Evolutionary conservation across 2,888 invertebrate genomes (phyloP), one percentile per base, ranked within the genome.

Genomic region (Morpho deidamia): DNA sequence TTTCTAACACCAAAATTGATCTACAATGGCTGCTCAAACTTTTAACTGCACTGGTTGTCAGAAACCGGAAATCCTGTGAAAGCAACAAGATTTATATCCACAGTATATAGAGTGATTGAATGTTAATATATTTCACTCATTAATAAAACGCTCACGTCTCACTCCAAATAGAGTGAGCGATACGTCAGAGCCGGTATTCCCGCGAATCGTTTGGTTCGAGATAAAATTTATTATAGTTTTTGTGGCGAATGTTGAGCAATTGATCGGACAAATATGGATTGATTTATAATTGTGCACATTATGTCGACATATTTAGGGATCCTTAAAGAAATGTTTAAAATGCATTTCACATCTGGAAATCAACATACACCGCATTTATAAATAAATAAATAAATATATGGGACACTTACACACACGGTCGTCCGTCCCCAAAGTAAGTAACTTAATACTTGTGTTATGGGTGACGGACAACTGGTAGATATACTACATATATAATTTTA

Each of bases 71-170:
- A 48, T 48, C 48, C 48, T 38, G 40, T 40, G 9, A 38, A 40
- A 7, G 34, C 39, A 11, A 7, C 40, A 40, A 11, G 40, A 48
- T 48, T 33, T 40, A 48, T 48, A 39, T 33, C 33, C 39, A 40
- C 48, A 39, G 33, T 47, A 40, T 12, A 40, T 8, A 39, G n/a
- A 12, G 40, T 59, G 41, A 51, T 50, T 41, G 41, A 47, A 38
- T 51, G 32, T 50, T 51, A 45, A 51, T 53, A 44, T 39, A 56
- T 45, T 48, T 37, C 41, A 34, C 11, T 54, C 51, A 53, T 59
- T 59, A 56, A 33, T 53, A 59, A 59, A 59, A 48, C 35, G 46
- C 46, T 42, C 40, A 35, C 51, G 38, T 35, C 35, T 45, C 44
- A 41, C 45, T 52, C 40, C 34, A 45, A 40, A 52, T 45, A 37